Evolutionary conservation across 2,888 invertebrate genomes (phyloP).

Genomic region (Crocallis elinguaria): DNA sequence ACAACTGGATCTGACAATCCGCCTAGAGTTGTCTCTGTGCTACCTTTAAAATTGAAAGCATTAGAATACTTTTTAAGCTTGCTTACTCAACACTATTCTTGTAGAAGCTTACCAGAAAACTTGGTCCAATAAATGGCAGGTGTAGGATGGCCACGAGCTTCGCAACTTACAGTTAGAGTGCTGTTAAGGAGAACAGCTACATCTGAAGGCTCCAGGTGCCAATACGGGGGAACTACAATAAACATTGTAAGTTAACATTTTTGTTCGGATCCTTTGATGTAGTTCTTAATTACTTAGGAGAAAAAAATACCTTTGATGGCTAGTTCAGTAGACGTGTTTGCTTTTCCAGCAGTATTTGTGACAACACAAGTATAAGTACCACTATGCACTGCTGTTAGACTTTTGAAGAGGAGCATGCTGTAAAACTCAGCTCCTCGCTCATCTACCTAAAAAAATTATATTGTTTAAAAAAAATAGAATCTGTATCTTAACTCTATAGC

Average conservation of each 20-base stretch:
- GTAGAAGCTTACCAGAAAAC: slow-evolving; percentile 85
- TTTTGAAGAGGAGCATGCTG: slow-evolving; percentile 89
- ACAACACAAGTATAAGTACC: slow-evolving; percentile 90
- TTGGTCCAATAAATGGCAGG: slow-evolving; percentile 91
- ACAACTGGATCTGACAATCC: slow-evolving; percentile 78
- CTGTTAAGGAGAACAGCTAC: slow-evolving; percentile 89
- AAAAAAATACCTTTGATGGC: slow-evolving; percentile 87
- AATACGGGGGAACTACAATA: slow-evolving; percentile 89
- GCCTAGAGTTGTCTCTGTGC: slow-evolving; percentile 73
- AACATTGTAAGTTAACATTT: background rate
- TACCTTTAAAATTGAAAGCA: slow-evolving; percentile 55
- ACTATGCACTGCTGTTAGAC: slow-evolving; percentile 88
- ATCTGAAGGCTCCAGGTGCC: slow-evolving; percentile 90
- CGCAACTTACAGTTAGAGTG: slow-evolving; percentile 89
- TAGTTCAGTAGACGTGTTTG: slow-evolving; percentile 88
- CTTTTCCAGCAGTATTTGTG: slow-evolving; percentile 89
- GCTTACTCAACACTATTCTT: slow-evolving; percentile 1
- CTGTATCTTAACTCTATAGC: background rate
- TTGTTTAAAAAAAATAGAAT: background rate
- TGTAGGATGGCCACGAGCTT: slow-evolving; percentile 91
- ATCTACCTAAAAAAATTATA: slow-evolving; percentile 76
- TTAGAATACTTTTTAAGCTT: background rate
- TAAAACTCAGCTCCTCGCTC: slow-evolving; percentile 89
- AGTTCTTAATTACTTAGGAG: background rate
- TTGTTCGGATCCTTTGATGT: background rate